Conservation (phyloP, 2,888 invertebrate genomes). For the Tubulanus polymorphus region DNA sequence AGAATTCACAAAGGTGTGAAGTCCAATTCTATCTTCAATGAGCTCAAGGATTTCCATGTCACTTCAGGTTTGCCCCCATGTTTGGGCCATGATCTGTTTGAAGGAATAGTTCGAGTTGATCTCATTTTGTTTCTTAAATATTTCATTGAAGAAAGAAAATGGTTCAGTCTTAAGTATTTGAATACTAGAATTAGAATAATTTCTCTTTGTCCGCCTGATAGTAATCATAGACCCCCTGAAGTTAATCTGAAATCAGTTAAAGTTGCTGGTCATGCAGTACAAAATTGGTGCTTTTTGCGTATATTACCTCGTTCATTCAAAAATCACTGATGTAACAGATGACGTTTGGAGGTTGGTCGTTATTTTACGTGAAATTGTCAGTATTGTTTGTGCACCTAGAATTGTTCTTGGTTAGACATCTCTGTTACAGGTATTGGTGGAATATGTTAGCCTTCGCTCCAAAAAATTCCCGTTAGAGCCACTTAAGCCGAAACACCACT, state of each 20-base stretch:
- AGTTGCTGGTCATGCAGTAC: conserved; percentile 12
- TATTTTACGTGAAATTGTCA: conserved; percentile 1
- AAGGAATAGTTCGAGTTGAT: conserved; percentile 8
- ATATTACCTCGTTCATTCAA: conserved; percentile 1
- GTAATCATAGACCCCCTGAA: neutral
- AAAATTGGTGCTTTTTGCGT: conserved; percentile 9
- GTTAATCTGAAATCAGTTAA: conserved; percentile 1
- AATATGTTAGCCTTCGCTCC: neutral
- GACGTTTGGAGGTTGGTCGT: conserved; percentile 3
- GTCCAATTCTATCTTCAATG: neutral
- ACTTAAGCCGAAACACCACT: conserved; percentile 17
- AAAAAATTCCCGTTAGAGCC: conserved; percentile 6
- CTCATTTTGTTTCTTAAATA: conserved; percentile 6
- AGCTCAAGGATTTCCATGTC: neutral
- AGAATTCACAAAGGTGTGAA: neutral
- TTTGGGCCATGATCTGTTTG: conserved; percentile 12
- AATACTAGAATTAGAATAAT: conserved; percentile 1
- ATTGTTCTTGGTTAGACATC: neutral
- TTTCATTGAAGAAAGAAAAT: conserved; percentile 5
- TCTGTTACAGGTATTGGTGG: neutral
- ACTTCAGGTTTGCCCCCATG: conserved; percentile 7
- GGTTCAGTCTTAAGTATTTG: conserved; percentile 3
- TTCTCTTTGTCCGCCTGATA: neutral
- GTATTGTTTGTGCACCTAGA: conserved; percentile 7
- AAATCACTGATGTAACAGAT: conserved; percentile 2